A percentile compares a stretch with the other conserved stretches of the same genome.
phyloP scores from a whole-genome alignment of 2,113 vertebrate species.

The Lepus americanus region DNA sequence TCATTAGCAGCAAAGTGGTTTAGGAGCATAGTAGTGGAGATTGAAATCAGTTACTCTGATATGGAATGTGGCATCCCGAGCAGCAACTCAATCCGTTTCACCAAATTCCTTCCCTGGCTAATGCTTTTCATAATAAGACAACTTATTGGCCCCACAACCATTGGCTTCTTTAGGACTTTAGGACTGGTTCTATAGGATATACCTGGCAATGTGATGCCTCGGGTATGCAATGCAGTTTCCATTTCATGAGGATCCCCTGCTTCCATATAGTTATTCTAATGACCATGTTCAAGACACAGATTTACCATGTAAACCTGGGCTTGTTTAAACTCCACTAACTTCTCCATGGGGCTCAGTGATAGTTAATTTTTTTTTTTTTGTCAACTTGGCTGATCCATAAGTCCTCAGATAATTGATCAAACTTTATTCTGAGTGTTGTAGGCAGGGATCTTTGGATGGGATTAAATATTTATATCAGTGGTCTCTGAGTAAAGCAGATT shows the following conservation, averaged over 20 bases:
- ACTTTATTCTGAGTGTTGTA: background rate
- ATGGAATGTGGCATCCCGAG: too few relatives aligned
- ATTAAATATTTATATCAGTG: background rate
- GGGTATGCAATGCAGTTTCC: background rate
- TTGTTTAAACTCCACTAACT: background rate
- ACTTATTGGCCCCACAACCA: background rate
- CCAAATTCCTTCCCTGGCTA: background rate
- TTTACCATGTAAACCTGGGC: background rate
- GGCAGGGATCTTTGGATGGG: background rate
- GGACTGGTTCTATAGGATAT: background rate
- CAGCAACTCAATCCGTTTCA: too few relatives aligned
- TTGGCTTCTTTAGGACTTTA: background rate
- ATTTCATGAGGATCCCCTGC: background rate
- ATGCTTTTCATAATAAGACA: background rate
- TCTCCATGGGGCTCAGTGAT: background rate
- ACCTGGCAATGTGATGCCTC: background rate
- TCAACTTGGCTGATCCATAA: background rate
- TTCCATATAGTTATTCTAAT: background rate
- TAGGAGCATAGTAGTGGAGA: too few relatives aligned
- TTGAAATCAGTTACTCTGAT: too few relatives aligned
- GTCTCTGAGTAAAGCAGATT: background rate
- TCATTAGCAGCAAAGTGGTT: too few relatives aligned
- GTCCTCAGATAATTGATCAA: background rate
- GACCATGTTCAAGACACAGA: background rate
- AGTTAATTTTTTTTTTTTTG: background rate